These are phyloP conservation scores for Drosophila arawakana DNA, from an alignment of 1,140 invertebrate species.

Conservation along the genomic window DNA sequence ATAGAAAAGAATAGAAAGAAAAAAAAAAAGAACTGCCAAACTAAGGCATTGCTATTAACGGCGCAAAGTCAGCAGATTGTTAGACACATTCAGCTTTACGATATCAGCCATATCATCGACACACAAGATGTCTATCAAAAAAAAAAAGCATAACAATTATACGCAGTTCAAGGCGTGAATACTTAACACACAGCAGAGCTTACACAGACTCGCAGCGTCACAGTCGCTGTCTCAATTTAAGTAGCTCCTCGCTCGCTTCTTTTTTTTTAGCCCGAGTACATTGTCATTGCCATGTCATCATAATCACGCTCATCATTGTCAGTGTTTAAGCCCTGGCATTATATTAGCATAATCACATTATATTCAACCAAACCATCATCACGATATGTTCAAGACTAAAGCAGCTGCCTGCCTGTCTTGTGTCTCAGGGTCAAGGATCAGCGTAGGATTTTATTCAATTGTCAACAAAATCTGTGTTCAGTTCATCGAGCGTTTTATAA, in stretches of 20 bases:
- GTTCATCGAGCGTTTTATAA: background rate
- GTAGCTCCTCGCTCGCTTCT: slow-evolving; percentile 8
- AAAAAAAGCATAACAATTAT: slow-evolving; percentile 39
- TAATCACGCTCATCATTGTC: slow-evolving; percentile 5
- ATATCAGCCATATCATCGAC: background rate
- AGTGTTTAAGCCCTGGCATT: slow-evolving; percentile 10
- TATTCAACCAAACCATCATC: slow-evolving; percentile 18
- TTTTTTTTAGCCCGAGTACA: background rate
- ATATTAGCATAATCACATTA: slow-evolving; percentile 48
- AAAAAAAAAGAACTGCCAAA: background rate
- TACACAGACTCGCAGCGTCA: background rate
- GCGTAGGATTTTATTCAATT: slow-evolving; percentile 18
- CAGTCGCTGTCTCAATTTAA: slow-evolving; percentile 9
- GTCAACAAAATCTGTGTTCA: background rate
- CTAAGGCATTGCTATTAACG: slow-evolving; percentile 8
- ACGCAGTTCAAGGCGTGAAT: slow-evolving; percentile 24
- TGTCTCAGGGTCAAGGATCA: slow-evolving; percentile 31
- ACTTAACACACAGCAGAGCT: background rate
- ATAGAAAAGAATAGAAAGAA: no score
- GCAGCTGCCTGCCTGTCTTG: background rate
- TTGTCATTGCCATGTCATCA: slow-evolving; percentile 15
- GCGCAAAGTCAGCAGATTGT: slow-evolving; percentile 30
- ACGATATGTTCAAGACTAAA: slow-evolving; percentile 23
- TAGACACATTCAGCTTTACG: slow-evolving; percentile 12
- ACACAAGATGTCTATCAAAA: slow-evolving; percentile 12